Conservation (phyloP, 2,797 vertebrate species). For the Ciconia nigra region DNA sequence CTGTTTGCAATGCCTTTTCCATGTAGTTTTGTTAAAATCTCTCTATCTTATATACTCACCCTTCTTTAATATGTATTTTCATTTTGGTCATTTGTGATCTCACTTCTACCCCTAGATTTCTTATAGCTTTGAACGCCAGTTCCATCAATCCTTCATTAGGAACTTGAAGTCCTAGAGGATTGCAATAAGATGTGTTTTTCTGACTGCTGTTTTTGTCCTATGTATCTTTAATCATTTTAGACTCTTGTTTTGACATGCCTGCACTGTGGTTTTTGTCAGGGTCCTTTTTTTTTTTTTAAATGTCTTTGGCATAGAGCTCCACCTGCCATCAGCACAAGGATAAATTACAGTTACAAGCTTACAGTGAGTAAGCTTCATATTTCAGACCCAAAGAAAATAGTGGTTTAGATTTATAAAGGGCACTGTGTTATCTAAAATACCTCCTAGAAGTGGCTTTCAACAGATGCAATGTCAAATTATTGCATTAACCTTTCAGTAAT, state of each 20-base stretch:
- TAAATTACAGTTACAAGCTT: background rate
- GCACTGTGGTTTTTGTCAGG: background rate
- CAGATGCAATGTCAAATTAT: slow-evolving; percentile 33
- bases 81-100: background rate
- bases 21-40: background rate
- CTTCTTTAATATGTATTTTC: background rate
- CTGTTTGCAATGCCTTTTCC: background rate
- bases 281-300: background rate
- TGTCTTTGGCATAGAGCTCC: background rate
- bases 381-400: background rate
- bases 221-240: background rate
- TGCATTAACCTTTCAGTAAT: slow-evolving; percentile 54
- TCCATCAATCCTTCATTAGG: background rate
- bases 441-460: background rate
- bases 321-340: background rate
- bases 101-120: background rate
- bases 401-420: slow-evolving; percentile 9
- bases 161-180: background rate
- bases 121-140: background rate
- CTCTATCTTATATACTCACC: background rate
- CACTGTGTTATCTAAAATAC: background rate
- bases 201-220: background rate
- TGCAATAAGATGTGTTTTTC: background rate
- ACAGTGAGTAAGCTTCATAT: background rate
- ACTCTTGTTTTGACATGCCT: background rate